Evolutionary conservation across 2,888 invertebrate genomes (phyloP).

Genomic region (Eretmocerus hayati): DNA sequence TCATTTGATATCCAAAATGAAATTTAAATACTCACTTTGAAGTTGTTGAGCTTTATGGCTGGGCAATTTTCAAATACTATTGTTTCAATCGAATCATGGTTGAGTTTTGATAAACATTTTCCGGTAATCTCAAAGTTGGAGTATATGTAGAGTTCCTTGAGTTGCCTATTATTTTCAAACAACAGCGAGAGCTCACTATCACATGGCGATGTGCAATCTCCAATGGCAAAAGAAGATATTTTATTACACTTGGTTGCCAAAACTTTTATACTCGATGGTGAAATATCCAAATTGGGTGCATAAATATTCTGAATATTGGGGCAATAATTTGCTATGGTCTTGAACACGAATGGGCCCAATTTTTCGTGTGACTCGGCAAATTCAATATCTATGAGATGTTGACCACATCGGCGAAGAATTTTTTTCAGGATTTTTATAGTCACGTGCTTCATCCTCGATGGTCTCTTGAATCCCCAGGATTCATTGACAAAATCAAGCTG

Average conservation of each 20-base stretch:
- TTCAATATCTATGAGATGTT: background rate
- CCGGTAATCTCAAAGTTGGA: conserved; percentile 7
- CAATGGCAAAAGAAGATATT: background rate
- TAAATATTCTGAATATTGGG: conserved; percentile 6
- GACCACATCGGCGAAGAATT: conserved; percentile 5
- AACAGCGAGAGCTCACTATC: background rate
- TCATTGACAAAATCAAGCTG: conserved; percentile 7
- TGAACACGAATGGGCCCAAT: background rate
- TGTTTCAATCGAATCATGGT: conserved; percentile 2
- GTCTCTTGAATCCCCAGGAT: conserved; percentile 5
- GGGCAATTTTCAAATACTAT: conserved; percentile 10
- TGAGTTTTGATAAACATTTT: conserved; percentile 5
- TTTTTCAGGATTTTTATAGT: conserved; percentile 1
- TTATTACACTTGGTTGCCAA: conserved; percentile 6
- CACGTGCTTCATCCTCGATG: background rate
- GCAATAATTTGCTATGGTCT: conserved; percentile 2
- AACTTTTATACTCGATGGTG: conserved; percentile 5
- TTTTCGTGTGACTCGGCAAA: background rate
- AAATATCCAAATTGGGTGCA: background rate
- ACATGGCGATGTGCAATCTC: background rate
- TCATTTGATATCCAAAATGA: no score
- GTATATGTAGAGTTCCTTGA: background rate
- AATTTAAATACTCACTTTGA: conserved; percentile 6
- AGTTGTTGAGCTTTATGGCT: conserved; percentile 4
- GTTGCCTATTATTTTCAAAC: background rate